These are phyloP conservation scores for Biston betularia DNA, from an alignment of 2,888 invertebrate species.

Conservation along the genomic window DNA sequence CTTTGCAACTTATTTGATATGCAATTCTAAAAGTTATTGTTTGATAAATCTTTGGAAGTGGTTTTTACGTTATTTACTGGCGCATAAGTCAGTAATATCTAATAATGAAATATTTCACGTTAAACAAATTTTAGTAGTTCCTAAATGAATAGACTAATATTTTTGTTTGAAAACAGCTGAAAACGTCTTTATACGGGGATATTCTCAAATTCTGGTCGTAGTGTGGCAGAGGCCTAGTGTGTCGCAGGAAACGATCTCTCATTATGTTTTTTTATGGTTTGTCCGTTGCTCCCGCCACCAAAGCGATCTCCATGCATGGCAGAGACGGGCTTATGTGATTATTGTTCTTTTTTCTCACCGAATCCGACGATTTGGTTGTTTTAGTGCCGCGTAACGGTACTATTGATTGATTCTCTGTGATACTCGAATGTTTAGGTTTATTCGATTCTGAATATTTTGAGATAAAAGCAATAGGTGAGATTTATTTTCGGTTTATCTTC, in stretches of 20 bases:
- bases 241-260: constrained; percentile 84
- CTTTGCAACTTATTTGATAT: too few relatives aligned
- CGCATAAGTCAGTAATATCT: too few relatives aligned
- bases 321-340: constrained; percentile 53
- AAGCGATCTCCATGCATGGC: constrained; percentile 55
- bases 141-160: not conserved
- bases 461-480: constrained; percentile 12
- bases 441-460: constrained; percentile 13
- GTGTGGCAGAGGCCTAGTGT: constrained; percentile 54
- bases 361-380: constrained; percentile 46
- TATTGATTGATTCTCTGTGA: constrained; percentile 33
- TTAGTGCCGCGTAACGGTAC: constrained; percentile 37
- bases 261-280: constrained; percentile 82
- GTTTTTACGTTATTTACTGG: too few relatives aligned
- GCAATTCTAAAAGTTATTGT: too few relatives aligned
- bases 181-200: not conserved
- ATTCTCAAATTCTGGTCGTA: constrained; percentile 23
- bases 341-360: constrained; percentile 51
- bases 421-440: constrained; percentile 14
- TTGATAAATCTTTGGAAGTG: too few relatives aligned
- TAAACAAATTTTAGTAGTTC: not conserved
- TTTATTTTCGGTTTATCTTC: constrained; percentile 3
- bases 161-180: not conserved
- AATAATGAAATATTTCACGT: not conserved
- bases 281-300: constrained; percentile 74